Evolutionary conservation across 1,140 invertebrate species (phyloP).

Genomic region (Camponotus pennsylvanicus): DNA sequence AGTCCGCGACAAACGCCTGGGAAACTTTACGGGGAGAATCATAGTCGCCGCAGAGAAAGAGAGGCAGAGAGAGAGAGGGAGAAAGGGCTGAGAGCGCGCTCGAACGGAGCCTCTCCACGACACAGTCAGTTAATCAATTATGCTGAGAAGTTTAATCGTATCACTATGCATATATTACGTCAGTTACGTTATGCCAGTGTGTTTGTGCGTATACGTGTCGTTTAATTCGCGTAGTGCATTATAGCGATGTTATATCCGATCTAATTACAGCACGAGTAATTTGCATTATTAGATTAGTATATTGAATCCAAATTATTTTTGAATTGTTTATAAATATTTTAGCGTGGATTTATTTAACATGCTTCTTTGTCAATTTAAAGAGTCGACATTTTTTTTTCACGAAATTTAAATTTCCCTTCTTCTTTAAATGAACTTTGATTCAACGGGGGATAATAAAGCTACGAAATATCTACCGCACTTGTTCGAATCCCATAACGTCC

Average conservation of each 20-base stretch:
- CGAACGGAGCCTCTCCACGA: slow-evolving; percentile 7
- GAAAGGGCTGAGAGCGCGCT: background rate
- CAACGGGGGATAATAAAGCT: slow-evolving; percentile 8
- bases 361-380: background rate
- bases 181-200: slow-evolving; percentile 11
- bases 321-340: background rate
- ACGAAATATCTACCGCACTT: background rate
- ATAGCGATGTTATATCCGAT: background rate
- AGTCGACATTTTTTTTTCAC: background rate
- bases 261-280: slow-evolving; percentile 29
- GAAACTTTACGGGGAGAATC: slow-evolving; percentile 16
- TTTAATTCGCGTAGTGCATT: background rate
- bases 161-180: slow-evolving; percentile 23
- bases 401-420: background rate
- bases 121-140: slow-evolving; percentile 50
- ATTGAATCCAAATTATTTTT: background rate
- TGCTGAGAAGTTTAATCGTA: slow-evolving; percentile 41
- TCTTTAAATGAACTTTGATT: slow-evolving; percentile 18
- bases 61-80: background rate
- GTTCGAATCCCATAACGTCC: slow-evolving; percentile 14
- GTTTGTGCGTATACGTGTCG: background rate
- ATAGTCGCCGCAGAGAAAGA: background rate
- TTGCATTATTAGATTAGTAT: background rate
- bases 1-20: slow-evolving; percentile 3
- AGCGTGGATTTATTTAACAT: background rate